Evolutionary conservation across 2,113 vertebrate genomes (phyloP).

Genomic region (Entomyzon cyanotis): DNA sequence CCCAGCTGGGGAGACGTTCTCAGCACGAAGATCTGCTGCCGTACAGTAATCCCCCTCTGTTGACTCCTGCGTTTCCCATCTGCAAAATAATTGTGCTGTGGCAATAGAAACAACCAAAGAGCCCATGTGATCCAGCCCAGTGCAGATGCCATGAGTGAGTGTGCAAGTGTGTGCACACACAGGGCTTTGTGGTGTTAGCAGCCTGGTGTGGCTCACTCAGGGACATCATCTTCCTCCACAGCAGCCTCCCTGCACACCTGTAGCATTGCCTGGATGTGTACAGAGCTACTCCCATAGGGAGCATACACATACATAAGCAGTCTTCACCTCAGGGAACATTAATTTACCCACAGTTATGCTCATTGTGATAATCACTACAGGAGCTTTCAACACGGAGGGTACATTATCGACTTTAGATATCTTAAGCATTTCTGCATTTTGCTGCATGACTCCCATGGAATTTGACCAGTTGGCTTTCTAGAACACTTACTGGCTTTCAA

Average conservation of each 20-base stretch:
- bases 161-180: not conserved
- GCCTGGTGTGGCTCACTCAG: not conserved
- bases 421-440: not conserved
- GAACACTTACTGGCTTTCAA: not conserved
- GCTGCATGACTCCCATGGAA: not conserved
- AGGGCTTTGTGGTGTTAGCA: not conserved
- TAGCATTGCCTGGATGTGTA: not conserved
- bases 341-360: not conserved
- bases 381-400: not conserved
- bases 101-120: not conserved
- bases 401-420: not conserved
- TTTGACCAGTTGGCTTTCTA: not conserved
- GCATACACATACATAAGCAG: not conserved
- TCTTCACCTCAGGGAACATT: not conserved
- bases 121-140: not conserved
- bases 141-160: not conserved
- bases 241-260: not conserved
- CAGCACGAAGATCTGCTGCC: not conserved
- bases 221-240: not conserved
- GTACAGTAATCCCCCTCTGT: not conserved
- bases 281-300: not conserved
- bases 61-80: not conserved
- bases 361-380: not conserved
- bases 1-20: constrained; percentile 46
- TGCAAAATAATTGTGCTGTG: not conserved